phyloP scores from a whole-genome alignment of 2,797 vertebrate species.

The Dendrocincla tyrannina region DNA sequence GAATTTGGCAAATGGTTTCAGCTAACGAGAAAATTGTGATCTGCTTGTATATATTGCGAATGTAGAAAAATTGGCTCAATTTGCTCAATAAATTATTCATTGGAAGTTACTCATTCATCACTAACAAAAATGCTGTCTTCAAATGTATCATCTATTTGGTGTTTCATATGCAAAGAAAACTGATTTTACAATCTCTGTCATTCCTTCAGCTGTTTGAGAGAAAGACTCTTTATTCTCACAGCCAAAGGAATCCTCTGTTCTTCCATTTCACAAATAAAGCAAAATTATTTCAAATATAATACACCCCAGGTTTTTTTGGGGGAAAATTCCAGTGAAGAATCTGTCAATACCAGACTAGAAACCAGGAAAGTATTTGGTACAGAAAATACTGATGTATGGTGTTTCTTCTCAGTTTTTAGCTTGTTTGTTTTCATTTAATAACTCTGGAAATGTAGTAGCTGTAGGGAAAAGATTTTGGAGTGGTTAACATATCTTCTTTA shows the following conservation, averaged over 20 bases:
- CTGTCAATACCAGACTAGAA: neutral
- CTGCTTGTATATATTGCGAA: neutral
- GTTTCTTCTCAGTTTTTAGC: neutral
- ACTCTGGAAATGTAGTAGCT: neutral
- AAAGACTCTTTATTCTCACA: neutral
- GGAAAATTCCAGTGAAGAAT: neutral
- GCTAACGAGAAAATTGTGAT: conserved; percentile 14
- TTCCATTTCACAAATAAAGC: neutral
- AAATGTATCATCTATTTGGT: neutral
- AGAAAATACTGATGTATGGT: neutral
- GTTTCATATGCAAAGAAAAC: neutral
- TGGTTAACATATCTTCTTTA: neutral
- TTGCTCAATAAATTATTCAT: conserved; percentile 45
- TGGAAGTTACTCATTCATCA: conserved; percentile 4
- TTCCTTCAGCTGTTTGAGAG: neutral
- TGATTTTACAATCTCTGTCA: neutral
- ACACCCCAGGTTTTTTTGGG: fast-evolving
- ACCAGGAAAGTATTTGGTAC: neutral
- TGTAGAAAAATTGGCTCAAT: neutral
- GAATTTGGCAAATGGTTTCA: conserved; percentile 2
- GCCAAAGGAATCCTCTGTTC: neutral
- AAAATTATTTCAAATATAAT: neutral
- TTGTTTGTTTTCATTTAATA: neutral
- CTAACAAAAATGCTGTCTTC: neutral
- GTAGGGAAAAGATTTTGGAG: neutral